Conservation (phyloP, 1,140 invertebrate genomes). For the Campoletis sonorensis region DNA sequence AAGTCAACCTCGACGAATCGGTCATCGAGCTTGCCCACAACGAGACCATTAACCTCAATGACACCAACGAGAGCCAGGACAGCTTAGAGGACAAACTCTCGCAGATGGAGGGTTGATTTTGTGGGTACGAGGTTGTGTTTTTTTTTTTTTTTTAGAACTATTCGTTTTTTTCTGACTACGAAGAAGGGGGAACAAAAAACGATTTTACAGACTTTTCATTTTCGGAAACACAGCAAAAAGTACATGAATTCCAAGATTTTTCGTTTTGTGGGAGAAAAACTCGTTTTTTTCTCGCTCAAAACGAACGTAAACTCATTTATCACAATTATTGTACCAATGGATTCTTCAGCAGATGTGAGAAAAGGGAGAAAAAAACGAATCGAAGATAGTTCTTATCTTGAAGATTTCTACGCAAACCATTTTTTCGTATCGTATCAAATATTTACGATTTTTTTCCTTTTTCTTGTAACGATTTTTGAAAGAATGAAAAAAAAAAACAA, state of each 20-base stretch:
- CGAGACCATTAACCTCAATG: slow-evolving; percentile 69
- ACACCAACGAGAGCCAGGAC: slow-evolving; percentile 72
- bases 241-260: too few relatives aligned
- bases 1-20: slow-evolving; percentile 57
- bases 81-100: slow-evolving; percentile 74
- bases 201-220: too few relatives aligned
- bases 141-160: slow-evolving; percentile 1
- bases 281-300: too few relatives aligned
- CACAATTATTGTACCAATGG: background rate
- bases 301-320: too few relatives aligned
- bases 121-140: background rate
- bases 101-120: slow-evolving; percentile 71
- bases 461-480: too few relatives aligned
- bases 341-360: background rate
- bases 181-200: too few relatives aligned
- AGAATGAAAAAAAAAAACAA: too few relatives aligned
- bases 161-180: too few relatives aligned
- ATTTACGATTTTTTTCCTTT: too few relatives aligned
- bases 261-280: too few relatives aligned
- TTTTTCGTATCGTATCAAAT: too few relatives aligned
- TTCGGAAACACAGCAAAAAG: too few relatives aligned
- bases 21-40: slow-evolving; percentile 65
- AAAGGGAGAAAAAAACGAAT: background rate
- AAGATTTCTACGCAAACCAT: background rate
- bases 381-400: background rate